These are phyloP conservation scores for Morpho achilles DNA, from an alignment of 2,888 invertebrate genomes.

Conservation along the genomic window DNA sequence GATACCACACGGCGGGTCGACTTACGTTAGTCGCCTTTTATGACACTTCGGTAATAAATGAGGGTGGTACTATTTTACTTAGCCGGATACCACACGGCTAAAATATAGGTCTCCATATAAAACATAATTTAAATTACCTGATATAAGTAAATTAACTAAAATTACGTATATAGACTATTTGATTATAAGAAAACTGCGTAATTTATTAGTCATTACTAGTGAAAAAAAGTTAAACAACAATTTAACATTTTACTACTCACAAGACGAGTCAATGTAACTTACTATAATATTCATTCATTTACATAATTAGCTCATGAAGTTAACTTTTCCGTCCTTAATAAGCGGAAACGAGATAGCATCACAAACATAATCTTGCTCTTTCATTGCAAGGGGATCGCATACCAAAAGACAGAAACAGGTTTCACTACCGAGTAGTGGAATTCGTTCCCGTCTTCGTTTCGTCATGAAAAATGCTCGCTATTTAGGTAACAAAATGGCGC, in stretches of 20 bases:
- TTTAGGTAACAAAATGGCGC: constrained; percentile 45
- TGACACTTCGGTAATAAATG: no score
- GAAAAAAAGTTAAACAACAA: not conserved
- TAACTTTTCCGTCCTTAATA: constrained; percentile 24
- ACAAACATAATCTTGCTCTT: constrained; percentile 35
- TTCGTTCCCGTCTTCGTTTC: constrained; percentile 39
- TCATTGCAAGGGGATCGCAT: constrained; percentile 47
- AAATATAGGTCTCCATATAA: constrained; percentile 46
- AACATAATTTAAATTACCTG: no score
- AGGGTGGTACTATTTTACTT: no score
- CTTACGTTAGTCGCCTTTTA: no score
- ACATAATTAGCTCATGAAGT: constrained; percentile 12
- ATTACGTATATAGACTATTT: no score
- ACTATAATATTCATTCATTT: constrained; percentile 11
- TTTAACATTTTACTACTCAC: constrained; percentile 1
- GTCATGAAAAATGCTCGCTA: constrained; percentile 30
- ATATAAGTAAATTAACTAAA: no score
- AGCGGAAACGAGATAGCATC: constrained; percentile 37
- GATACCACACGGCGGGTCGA: not conserved
- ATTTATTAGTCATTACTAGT: no score
- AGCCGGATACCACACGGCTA: not conserved
- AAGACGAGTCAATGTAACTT: constrained; percentile 12
- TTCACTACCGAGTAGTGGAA: constrained; percentile 67
- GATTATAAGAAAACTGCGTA: no score
- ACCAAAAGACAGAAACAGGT: constrained; percentile 69